Base-by-base conservation (phyloP, 1,140 invertebrate genomes). In the Drosophila yakuba region DNA sequence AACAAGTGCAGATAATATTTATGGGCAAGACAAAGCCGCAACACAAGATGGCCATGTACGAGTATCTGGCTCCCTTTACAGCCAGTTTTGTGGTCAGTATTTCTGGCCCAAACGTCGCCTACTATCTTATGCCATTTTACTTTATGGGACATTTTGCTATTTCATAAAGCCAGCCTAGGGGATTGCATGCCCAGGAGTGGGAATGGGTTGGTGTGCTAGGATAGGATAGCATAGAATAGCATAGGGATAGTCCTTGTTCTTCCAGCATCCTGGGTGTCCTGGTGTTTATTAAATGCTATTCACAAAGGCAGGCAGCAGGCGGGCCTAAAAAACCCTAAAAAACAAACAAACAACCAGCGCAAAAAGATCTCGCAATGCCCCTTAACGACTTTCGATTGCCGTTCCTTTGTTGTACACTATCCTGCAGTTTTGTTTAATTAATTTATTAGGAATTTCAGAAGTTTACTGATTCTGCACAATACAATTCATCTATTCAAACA, bases 261-360 rank as follows among this genome's bases (percentile, higher is more conserved):
- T 15, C 12, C n/a, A 25, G n/a, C 63, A 69, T 71, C 69, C 69
- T 74, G 69, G 68, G 71, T 74, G 71, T 73, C 50, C 75, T 61
- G 28, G 63, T 80, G 80, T 84, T 83, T 83, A 83, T 83, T 83
- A 83, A 83, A 83, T 83, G 80, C 71, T 63, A 76, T 74, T 75
- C 58, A 84, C 80, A 83, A 80, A 54, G 44, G 17, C 63, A 50
- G 20, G 20, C 47, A 57, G 28, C 15, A 39, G 61, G 17, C 64
- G 41, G 58, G 69, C 69, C 72, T 44, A 32, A 25, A 25, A 25
- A 25, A 25, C 25, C 4, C 25, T 20, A 60, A 72, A 79, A 83
- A 83, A 79, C 51, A 58, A 50, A 69, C 41, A 71, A 69, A 68
- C 59, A 36, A 54, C 17, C 25, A 17, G 25, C 68, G 51, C 54